Evolutionary conservation across 2,888 invertebrate genomes (phyloP), one percentile per base, ranked within the genome.

Genomic region (Pammene fasciana): DNA sequence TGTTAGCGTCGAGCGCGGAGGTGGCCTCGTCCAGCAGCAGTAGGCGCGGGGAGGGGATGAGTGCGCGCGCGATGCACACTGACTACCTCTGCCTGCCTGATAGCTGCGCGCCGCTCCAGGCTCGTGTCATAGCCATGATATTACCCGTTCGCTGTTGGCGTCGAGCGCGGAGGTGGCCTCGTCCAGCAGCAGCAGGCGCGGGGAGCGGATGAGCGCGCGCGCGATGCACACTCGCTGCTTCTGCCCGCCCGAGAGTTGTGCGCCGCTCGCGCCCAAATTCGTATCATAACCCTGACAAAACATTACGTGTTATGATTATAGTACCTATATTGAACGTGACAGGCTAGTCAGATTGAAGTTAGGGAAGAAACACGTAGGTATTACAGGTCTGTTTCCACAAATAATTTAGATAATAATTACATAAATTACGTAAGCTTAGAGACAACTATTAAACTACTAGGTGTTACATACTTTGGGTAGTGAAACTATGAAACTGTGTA

Each of bases 151-250:
- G 81, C 96, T 96, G 84, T 94, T 94, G 13, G 94, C 94, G 81
- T 95, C 95, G 34, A 95, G 87, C 0, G 91, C 91, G 0, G 95
- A 95, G 0, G 96, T 96, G 5, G 95, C 95, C 79, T 96, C 96
- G 79, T 96, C 96, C 7, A 95, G 83, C n/a, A 95, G 85, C 54
- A 95, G 86, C 48, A 96, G 93, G 45, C 93, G 92, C 0, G 96
- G 96, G 70, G 95, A 93, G 48, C 95, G 85, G 70, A 96, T 92
- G 11, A 96, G 89, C 0, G 96, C 96, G 68, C 96, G 87, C 0
- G 96, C 96, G 66, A 96, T 96, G 68, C 96, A 96, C 65, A 96
- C 94, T 57, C 96, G 89, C 82, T 96, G 96, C 78, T 96, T 96
- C 86, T 96, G 96, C 0, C 96, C 96, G 5, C 90, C 92, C 41